Conservation (phyloP, 2,797 vertebrate genomes). For the Danio tinwini region DNA sequence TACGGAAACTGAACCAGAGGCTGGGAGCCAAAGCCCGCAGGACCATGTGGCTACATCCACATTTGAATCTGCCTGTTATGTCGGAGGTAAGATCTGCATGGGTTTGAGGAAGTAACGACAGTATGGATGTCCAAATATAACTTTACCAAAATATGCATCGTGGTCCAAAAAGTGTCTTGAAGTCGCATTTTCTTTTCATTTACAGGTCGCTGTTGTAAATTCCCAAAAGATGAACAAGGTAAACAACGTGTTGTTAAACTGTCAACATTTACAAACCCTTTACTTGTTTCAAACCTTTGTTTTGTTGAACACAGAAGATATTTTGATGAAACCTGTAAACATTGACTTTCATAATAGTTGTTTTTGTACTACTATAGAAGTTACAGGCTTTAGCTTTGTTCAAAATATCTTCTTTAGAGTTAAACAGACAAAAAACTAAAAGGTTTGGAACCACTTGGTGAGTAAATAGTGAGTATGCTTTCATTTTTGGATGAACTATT, state of each 20-base stretch:
- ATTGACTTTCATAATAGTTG: too few relatives aligned
- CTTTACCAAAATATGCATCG: background rate
- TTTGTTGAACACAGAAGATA: too few relatives aligned
- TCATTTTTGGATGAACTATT: too few relatives aligned
- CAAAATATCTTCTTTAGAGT: too few relatives aligned
- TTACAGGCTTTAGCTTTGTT: too few relatives aligned
- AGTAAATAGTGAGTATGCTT: too few relatives aligned
- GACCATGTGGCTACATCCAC: constrained; percentile 76
- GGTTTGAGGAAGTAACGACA: background rate
- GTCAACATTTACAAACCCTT: too few relatives aligned
- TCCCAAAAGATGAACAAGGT: constrained; percentile 54
- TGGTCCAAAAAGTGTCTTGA: background rate
- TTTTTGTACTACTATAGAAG: too few relatives aligned
- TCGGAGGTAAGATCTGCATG: constrained; percentile 69
- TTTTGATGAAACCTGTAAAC: too few relatives aligned
- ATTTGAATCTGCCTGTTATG: constrained; percentile 81
- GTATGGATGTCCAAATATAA: background rate
- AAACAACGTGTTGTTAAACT: background rate
- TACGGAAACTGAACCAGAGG: constrained; percentile 79
- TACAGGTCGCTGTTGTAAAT: constrained; percentile 38
- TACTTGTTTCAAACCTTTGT: too few relatives aligned
- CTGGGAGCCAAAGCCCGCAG: constrained; percentile 71
- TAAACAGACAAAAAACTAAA: too few relatives aligned
- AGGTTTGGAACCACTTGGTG: background rate
- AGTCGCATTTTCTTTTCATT: background rate